A percentile compares a stretch with the other conserved stretches of the same genome.
Conservation (phyloP, 2,113 vertebrate genomes). For the Forbesichthys agassizii region DNA sequence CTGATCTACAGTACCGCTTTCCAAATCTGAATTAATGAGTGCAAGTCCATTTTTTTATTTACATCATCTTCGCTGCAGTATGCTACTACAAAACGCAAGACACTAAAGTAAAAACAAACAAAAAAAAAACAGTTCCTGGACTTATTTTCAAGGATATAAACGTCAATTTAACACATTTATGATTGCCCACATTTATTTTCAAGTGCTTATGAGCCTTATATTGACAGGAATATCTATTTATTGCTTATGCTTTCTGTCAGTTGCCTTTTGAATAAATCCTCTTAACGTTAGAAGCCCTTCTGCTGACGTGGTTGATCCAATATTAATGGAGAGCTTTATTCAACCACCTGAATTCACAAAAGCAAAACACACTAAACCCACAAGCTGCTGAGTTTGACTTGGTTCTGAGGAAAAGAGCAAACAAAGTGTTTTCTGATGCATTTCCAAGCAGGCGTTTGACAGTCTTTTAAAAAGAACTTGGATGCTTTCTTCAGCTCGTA, state of each 20-base stretch:
- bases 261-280: conserved; percentile 21
- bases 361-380: conserved; percentile 33
- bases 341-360: conserved; percentile 53
- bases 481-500: conserved; percentile 11
- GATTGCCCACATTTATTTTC: conserved; percentile 15
- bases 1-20: background rate
- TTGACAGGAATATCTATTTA: conserved; percentile 17
- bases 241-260: conserved; percentile 13
- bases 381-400: conserved; percentile 54
- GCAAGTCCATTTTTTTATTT: conserved; percentile 20
- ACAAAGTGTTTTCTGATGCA: conserved; percentile 41
- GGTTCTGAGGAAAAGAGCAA: conserved; percentile 43
- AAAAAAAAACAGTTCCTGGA: background rate
- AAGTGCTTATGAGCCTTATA: conserved; percentile 9
- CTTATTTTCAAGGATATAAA: conserved; percentile 29
- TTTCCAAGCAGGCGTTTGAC: conserved; percentile 32
- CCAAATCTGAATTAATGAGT: background rate
- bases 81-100: conserved; percentile 8
- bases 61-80: background rate
- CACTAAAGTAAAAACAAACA: too few relatives aligned
- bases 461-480: background rate
- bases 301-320: conserved; percentile 59
- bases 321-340: conserved; percentile 52
- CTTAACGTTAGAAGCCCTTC: conserved; percentile 30
- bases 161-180: conserved; percentile 25